These are phyloP conservation scores for Linnaemya vulpina DNA, from an alignment of 2,888 invertebrate genomes.

Conservation along the genomic window DNA sequence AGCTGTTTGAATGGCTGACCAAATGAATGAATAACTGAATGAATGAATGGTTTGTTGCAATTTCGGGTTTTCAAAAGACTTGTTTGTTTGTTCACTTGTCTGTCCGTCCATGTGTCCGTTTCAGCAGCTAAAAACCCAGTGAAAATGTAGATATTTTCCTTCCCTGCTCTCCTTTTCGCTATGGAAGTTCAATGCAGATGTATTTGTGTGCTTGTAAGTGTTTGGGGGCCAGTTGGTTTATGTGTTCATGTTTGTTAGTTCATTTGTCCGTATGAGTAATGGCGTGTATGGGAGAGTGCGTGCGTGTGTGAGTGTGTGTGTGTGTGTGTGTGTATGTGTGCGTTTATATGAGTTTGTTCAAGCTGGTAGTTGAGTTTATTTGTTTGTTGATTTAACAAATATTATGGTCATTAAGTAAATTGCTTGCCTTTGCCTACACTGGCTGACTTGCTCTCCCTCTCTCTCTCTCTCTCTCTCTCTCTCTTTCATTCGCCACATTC, in stretches of 20 bases:
- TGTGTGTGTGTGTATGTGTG: constrained; percentile 1
- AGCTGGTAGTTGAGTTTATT: constrained; percentile 42
- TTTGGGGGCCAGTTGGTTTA: constrained; percentile 49
- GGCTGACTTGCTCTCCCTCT: not conserved
- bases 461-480: not conserved
- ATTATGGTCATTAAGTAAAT: constrained; percentile 72
- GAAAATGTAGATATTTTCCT: not conserved
- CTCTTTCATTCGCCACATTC: not conserved
- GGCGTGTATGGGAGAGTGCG: not conserved
- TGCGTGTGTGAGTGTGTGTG: not conserved
- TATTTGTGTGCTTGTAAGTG: constrained; percentile 19
- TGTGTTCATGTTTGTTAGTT: constrained; percentile 46
- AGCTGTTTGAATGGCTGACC: constrained; percentile 1
- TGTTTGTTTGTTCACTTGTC: constrained; percentile 43
- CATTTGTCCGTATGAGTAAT: constrained; percentile 35
- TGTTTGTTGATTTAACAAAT: constrained; percentile 74
- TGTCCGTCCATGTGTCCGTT: constrained; percentile 20
- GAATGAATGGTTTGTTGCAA: constrained; percentile 54
- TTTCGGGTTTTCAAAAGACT: constrained; percentile 12
- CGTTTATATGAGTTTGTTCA: not conserved
- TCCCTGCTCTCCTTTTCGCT: not conserved
- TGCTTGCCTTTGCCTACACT: constrained; percentile 60
- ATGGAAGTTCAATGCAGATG: not conserved
- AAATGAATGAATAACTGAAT: constrained; percentile 38
- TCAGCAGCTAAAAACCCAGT: constrained; percentile 1